Evolutionary conservation across 2,888 invertebrate species (phyloP).

Genomic region (Trichogramma dendrolimi): DNA sequence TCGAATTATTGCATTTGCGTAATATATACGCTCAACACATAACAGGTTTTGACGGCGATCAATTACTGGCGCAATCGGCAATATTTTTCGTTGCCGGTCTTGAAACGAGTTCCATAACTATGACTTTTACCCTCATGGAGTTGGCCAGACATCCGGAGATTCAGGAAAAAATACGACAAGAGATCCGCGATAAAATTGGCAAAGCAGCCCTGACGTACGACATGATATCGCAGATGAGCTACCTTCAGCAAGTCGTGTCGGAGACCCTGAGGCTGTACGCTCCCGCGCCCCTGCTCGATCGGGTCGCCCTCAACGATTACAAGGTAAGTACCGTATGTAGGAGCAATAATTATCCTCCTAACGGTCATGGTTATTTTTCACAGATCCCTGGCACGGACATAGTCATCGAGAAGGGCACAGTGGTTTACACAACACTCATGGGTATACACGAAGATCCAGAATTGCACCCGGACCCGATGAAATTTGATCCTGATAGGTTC

Average conservation of each 20-base stretch:
- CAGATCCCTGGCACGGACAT: conserved; percentile 40
- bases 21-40: background rate
- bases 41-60: conserved; percentile 40
- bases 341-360: no score
- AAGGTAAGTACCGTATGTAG: conserved; percentile 29
- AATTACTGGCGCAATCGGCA: conserved; percentile 38
- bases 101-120: conserved; percentile 38
- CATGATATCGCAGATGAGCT: conserved; percentile 39
- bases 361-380: background rate
- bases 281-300: conserved; percentile 40
- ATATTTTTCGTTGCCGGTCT: conserved; percentile 43
- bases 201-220: conserved; percentile 37
- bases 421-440: conserved; percentile 34
- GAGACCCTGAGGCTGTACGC: conserved; percentile 43
- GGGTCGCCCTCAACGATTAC: conserved; percentile 37
- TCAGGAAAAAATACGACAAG: conserved; percentile 35
- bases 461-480: conserved; percentile 33
- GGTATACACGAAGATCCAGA: conserved; percentile 39
- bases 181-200: conserved; percentile 31
- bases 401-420: conserved; percentile 38
- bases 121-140: conserved; percentile 37
- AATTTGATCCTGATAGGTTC: conserved; percentile 42
- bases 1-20: background rate
- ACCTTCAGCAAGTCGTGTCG: conserved; percentile 39
- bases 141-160: conserved; percentile 39